Percentiles rank a stretch among this genome's conserved stretches.
Conservation (phyloP, 2,797 vertebrate genomes). For the Poeciliopsis gracilis region DNA sequence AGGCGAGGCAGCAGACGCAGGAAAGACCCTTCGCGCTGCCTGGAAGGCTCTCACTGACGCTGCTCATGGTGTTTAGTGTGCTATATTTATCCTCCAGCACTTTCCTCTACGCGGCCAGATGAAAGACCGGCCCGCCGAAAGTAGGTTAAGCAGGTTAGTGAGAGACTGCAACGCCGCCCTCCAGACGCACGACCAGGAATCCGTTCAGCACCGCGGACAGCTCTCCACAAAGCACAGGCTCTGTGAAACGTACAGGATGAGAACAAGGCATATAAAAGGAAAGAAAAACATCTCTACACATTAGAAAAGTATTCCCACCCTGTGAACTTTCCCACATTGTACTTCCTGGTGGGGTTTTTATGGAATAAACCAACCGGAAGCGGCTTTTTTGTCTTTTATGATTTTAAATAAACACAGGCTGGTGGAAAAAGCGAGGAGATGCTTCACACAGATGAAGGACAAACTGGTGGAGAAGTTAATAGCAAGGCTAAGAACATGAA, state of each 20-base stretch:
- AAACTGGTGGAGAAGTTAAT: not conserved
- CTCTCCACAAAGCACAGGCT: slow-evolving; percentile 30
- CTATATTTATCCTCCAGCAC: slow-evolving; percentile 72
- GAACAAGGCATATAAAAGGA: not conserved
- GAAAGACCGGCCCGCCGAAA: slow-evolving; percentile 62
- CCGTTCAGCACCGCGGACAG: slow-evolving; percentile 68
- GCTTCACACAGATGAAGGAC: not conserved
- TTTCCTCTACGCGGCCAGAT: slow-evolving; percentile 60
- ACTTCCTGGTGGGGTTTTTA: not conserved
- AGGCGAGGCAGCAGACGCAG: slow-evolving; percentile 22
- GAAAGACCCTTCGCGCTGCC: slow-evolving; percentile 2
- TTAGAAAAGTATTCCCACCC: not conserved
- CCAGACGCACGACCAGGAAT: slow-evolving; percentile 43
- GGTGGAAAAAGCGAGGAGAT: not conserved
- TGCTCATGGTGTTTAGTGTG: slow-evolving; percentile 39
- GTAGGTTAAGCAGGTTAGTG: slow-evolving; percentile 81
- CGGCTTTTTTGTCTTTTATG: too few relatives aligned
- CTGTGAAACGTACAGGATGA: slow-evolving; percentile 17
- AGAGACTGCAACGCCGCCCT: slow-evolving; percentile 63
- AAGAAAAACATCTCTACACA: too few relatives aligned
- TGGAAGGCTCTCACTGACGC: slow-evolving; percentile 23
- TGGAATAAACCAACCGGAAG: not conserved
- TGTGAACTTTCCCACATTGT: not conserved
- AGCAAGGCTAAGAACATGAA: not conserved
- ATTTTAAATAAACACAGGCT: not conserved